Evolutionary conservation across 1,140 invertebrate species (phyloP).

Genomic region (Lerema accius): DNA sequence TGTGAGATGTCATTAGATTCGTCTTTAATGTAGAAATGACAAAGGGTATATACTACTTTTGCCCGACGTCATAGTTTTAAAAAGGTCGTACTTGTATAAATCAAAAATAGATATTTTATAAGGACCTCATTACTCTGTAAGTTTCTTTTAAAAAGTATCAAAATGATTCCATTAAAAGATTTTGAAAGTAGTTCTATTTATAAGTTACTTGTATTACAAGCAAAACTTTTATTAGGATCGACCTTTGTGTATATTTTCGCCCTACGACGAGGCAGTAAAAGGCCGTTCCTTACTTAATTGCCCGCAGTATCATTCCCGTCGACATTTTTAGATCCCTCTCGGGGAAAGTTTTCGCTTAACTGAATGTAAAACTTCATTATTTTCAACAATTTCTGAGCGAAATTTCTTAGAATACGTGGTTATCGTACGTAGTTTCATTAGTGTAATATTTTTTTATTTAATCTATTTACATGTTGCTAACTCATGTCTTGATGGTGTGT

Average conservation of each 20-base stretch:
- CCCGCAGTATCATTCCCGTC: constrained; percentile 28
- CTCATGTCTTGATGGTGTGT: too few relatives aligned
- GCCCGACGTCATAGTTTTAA: too few relatives aligned
- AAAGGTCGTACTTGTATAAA: too few relatives aligned
- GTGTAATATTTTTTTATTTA: too few relatives aligned
- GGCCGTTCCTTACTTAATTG: constrained; percentile 31
- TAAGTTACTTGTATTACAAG: background rate
- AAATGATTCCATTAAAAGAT: background rate
- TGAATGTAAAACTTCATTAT: constrained; percentile 29
- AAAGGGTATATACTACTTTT: too few relatives aligned
- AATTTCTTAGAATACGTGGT: background rate
- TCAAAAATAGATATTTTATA: too few relatives aligned
- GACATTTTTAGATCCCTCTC: constrained; percentile 31
- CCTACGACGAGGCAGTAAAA: constrained; percentile 24
- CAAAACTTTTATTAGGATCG: constrained; percentile 19
- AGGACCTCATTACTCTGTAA: too few relatives aligned
- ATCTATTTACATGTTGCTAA: too few relatives aligned
- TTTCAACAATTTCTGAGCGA: constrained; percentile 5
- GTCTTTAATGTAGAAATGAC: too few relatives aligned
- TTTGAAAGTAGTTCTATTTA: constrained; percentile 1
- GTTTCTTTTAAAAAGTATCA: too few relatives aligned
- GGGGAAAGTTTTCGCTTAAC: constrained; percentile 31
- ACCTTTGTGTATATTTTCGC: constrained; percentile 18
- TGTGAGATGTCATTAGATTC: too few relatives aligned
- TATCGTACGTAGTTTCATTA: too few relatives aligned